Percentiles rank a stretch among this genome's conserved stretches.
These are phyloP conservation scores for Aproaerema taeniolella DNA, from an alignment of 2,888 invertebrate species.

Conservation along the genomic window DNA sequence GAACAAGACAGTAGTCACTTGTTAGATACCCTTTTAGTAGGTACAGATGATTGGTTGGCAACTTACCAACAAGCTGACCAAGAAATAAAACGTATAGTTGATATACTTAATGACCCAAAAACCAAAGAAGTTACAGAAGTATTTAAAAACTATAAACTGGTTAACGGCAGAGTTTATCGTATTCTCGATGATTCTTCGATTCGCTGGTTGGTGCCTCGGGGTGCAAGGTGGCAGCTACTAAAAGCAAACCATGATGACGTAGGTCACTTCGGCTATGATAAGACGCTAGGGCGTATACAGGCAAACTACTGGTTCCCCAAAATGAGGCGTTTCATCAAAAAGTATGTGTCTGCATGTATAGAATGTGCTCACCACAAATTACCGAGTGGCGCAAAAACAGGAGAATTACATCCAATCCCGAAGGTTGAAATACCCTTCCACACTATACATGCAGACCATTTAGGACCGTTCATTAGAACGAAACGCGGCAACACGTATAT, in stretches of 20 bases:
- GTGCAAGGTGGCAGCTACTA: slow-evolving; percentile 29
- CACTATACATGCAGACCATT: slow-evolving; percentile 41
- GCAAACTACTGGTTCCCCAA: slow-evolving; percentile 49
- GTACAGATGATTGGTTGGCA: background rate
- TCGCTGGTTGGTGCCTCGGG: slow-evolving; percentile 33
- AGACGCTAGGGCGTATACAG: slow-evolving; percentile 26
- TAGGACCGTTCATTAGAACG: slow-evolving; percentile 14
- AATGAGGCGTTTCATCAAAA: too few species aligned
- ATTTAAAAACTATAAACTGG: background rate
- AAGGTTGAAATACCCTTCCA: slow-evolving; percentile 37
- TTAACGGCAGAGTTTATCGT: background rate
- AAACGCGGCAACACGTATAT: slow-evolving; percentile 4
- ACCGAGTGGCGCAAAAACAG: slow-evolving; percentile 22
- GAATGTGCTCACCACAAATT: slow-evolving; percentile 20
- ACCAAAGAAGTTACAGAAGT: background rate
- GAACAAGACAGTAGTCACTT: background rate
- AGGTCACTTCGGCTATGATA: slow-evolving; percentile 19
- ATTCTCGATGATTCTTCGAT: background rate
- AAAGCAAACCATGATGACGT: too few species aligned
- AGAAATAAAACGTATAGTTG: background rate
- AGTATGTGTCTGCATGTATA: slow-evolving; percentile 19
- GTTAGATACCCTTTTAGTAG: slow-evolving; percentile 1
- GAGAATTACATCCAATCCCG: slow-evolving; percentile 31
- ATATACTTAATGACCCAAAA: background rate
- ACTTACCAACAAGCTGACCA: slow-evolving; percentile 2